Base-by-base conservation (phyloP, 2,888 invertebrate species). In the Gastracanthus pulcherrimus region DNA sequence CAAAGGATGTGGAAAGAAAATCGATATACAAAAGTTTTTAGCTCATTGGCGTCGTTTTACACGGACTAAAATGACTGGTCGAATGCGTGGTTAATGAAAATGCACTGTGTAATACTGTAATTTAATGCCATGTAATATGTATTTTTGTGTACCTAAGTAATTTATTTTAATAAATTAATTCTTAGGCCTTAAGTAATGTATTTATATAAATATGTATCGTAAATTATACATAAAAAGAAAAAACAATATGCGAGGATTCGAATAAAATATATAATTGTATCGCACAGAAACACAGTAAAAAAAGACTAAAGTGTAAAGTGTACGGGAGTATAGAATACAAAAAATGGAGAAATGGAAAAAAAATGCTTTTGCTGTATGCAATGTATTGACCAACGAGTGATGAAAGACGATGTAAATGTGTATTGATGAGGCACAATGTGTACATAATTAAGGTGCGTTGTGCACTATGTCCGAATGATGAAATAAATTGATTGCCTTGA, bases 401-500 rank as follows among this genome's bases (percentile, higher is more conserved):
- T 34, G n/a, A 83, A 84, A 84, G 84, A 85, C 76, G 82, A 86
- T 90, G 89, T 90, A 89, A 89, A 89, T 90, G 89, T 89, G 86
- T 88, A 88, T 86, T 82, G 84, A 80, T 80, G 83, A 81, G 67
- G 51, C 67, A 72, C 64, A 76, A 75, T 64, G 74, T 82, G 72
- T 80, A 80, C 45, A 80, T 76, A 80, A 69, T 88, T 89, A 85
- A 88, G 90, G 89, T 90, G 89, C 88, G 85, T 85, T 89, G 89
- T 89, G 85, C 85, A 85, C 86, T 85, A 87, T 88, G 86, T 86
- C 84, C 84, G 84, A 86, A 87, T 85, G 77, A 86, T 84, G 80
- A 87, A 88, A 89, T 89, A 90, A 90, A 89, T 86, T 84, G 85
- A 89, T 87, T 90, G 88, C 89, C 90, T 90, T 90, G 86, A 88